Percentiles rank a stretch among this genome's conserved stretches.
Evolutionary conservation across 2,888 invertebrate genomes (phyloP).

Genomic region (Leptinotarsa tumamoca): DNA sequence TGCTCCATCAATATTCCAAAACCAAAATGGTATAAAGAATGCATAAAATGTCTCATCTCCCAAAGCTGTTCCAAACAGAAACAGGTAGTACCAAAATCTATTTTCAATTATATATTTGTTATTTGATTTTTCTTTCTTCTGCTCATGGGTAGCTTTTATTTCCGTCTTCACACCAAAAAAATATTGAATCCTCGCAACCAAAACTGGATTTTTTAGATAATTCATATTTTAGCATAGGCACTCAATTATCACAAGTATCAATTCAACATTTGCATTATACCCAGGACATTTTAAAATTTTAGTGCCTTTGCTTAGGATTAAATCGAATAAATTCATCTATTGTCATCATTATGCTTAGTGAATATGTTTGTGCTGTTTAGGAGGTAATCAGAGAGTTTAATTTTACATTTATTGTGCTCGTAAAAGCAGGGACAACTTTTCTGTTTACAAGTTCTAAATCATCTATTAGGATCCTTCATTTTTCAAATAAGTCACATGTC

Average conservation of each 20-base stretch:
- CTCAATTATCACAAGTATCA: background rate
- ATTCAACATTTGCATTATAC: too few relatives aligned
- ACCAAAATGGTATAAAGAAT: constrained; percentile 92
- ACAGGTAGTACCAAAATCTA: constrained; percentile 87
- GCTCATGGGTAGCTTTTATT: constrained; percentile 15
- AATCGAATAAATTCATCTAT: too few relatives aligned
- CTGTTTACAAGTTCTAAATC: too few relatives aligned
- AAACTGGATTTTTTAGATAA: constrained; percentile 79
- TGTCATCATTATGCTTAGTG: too few relatives aligned
- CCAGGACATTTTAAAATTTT: too few relatives aligned
- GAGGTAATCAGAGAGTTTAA: too few relatives aligned
- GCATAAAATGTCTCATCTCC: constrained; percentile 94
- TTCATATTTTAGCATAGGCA: constrained; percentile 65
- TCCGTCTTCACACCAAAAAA: constrained; percentile 78
- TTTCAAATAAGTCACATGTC: too few relatives aligned
- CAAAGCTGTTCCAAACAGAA: constrained; percentile 85
- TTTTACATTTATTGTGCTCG: too few relatives aligned
- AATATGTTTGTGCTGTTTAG: too few relatives aligned
- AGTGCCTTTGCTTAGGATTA: too few relatives aligned
- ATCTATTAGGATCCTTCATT: too few relatives aligned
- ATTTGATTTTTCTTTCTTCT: constrained; percentile 54
- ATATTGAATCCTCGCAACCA: constrained; percentile 83
- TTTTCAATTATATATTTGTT: constrained; percentile 72
- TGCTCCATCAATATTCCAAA: constrained; percentile 93
- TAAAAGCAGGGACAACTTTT: too few relatives aligned